phyloP scores from a whole-genome alignment of 2,113 vertebrate species.

The Gallinago jamesoni region DNA sequence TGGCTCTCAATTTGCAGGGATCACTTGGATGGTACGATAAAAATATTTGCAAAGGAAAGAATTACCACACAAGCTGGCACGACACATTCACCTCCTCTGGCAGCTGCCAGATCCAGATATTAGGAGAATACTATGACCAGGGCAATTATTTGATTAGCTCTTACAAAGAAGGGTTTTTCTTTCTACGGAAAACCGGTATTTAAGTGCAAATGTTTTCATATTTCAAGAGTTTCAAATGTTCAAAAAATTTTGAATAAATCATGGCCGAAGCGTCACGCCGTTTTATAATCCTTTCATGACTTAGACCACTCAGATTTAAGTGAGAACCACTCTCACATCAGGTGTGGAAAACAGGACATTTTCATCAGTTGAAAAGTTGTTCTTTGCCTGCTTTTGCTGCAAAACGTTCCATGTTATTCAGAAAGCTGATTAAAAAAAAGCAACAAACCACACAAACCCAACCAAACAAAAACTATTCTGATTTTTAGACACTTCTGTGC shows the following conservation, averaged over 20 bases:
- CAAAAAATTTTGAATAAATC: not conserved
- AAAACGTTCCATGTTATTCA: not conserved
- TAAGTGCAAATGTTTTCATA: not conserved
- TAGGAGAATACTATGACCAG: not conserved
- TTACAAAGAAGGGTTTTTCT: not conserved
- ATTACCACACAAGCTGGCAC: not conserved
- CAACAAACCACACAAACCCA: no score
- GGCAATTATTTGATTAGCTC: not conserved
- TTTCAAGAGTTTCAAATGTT: not conserved
- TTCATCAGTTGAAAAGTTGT: not conserved
- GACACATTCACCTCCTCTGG: accelerated
- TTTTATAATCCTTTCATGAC: not conserved
- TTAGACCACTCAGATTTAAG: not conserved
- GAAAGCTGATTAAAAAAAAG: not conserved
- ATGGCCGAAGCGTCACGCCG: not conserved
- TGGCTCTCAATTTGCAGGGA: not conserved
- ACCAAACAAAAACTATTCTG: not conserved
- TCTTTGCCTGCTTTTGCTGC: not conserved
- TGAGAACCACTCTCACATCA: not conserved
- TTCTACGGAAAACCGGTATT: not conserved
- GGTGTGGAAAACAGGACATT: not conserved
- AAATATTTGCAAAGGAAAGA: not conserved
- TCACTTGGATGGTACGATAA: not conserved
- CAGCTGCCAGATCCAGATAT: not conserved
- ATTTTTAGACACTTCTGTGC: not conserved